A percentile compares a stretch with the other conserved stretches of the same genome.
Evolutionary conservation across 2,888 invertebrate genomes (phyloP).

Genomic region (Clanis bilineata): DNA sequence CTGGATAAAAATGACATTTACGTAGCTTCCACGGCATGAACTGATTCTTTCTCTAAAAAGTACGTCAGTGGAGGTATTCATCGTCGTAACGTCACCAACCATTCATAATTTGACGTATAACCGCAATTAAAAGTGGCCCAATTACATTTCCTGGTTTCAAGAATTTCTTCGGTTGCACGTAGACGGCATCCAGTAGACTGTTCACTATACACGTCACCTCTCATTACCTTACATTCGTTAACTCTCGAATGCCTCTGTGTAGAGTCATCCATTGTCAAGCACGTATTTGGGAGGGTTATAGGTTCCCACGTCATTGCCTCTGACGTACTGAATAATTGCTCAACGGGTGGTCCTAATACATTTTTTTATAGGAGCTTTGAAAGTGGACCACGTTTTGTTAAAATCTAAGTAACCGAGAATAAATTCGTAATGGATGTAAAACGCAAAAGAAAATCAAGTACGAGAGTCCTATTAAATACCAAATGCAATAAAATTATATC

Average conservation of each 20-base stretch:
- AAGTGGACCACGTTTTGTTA: conserved; percentile 30
- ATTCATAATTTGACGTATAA: conserved; percentile 6
- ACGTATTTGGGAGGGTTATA: conserved; percentile 21
- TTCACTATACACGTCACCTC: neutral
- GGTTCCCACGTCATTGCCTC: conserved; percentile 45
- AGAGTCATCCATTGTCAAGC: conserved; percentile 18
- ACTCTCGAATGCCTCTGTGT: conserved; percentile 13
- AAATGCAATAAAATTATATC: neutral
- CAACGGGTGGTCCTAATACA: conserved; percentile 59
- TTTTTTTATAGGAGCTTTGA: conserved; percentile 18
- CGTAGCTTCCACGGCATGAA: neutral
- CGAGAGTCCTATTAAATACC: neutral
- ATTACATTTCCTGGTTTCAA: conserved; percentile 2
- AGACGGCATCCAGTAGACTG: neutral
- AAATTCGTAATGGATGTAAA: neutral
- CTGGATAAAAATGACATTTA: too few species aligned
- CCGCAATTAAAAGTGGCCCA: conserved; percentile 9
- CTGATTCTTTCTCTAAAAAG: neutral
- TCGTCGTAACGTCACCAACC: neutral
- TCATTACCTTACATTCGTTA: conserved; percentile 12
- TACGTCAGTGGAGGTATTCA: neutral
- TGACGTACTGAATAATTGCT: conserved; percentile 41
- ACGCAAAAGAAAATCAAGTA: neutral
- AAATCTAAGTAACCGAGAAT: neutral
- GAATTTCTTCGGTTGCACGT: neutral